A percentile compares a stretch with the other conserved stretches of the same genome.
phyloP scores from a whole-genome alignment of 2,888 invertebrate species.

The Darwinula stevensoni region DNA sequence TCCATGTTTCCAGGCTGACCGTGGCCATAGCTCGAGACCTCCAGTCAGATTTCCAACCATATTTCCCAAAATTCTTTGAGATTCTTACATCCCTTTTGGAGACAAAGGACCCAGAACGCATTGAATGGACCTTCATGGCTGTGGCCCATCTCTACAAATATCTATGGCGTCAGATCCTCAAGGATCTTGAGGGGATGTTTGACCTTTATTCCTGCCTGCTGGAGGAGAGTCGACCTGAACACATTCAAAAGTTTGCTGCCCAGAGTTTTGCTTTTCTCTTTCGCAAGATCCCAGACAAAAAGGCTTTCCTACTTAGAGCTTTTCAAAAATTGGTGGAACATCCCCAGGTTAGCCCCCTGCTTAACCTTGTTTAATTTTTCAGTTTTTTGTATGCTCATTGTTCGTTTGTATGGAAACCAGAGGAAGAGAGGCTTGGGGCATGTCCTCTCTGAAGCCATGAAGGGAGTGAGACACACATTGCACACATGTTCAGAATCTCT shows the following conservation, averaged over 20 bases:
- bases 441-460: too few species aligned
- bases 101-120: conserved; percentile 45
- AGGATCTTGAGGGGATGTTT: conserved; percentile 11
- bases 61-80: conserved; percentile 43
- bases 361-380: too few species aligned
- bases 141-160: conserved; percentile 72
- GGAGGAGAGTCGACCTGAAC: conserved; percentile 40
- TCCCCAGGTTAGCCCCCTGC: too few species aligned
- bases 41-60: conserved; percentile 57
- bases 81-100: conserved; percentile 35
- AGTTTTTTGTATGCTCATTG: too few species aligned
- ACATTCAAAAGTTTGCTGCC: conserved; percentile 72
- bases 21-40: conserved; percentile 63
- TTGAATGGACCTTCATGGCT: conserved; percentile 59
- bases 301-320: conserved; percentile 27
- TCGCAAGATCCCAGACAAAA: conserved; percentile 50
- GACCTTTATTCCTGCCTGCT: conserved; percentile 27
- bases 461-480: too few species aligned
- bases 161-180: conserved; percentile 32
- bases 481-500: too few species aligned
- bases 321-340: conserved; percentile 8
- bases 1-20: conserved; percentile 27
- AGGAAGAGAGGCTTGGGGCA: too few species aligned
- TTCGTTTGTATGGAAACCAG: too few species aligned
- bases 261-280: conserved; percentile 88